These are phyloP conservation scores for Acanthochromis polyacanthus DNA, from an alignment of 2,113 vertebrate species.

Conservation along the genomic window DNA sequence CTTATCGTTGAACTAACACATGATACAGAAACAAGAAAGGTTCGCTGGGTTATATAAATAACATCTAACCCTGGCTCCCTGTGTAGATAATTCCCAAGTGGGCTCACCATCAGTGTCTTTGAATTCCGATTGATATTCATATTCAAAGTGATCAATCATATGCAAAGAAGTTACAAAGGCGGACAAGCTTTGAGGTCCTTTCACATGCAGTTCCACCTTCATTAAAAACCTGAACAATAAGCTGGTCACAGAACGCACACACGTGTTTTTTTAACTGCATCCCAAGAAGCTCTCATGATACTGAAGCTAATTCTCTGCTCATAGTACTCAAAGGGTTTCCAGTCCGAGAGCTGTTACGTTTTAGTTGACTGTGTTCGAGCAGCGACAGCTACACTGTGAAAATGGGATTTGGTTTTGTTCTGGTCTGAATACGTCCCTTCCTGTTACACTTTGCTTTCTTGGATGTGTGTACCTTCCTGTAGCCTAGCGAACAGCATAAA, in stretches of 20 bases:
- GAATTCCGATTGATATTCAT: neutral
- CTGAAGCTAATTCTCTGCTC: neutral
- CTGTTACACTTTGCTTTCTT: slow-evolving; percentile 55
- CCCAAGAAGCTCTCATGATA: slow-evolving; percentile 18
- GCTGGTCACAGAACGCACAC: neutral
- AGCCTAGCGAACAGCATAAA: slow-evolving; percentile 60
- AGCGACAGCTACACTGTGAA: slow-evolving; percentile 1
- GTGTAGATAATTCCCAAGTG: neutral
- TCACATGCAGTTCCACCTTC: neutral
- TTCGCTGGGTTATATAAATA: neutral
- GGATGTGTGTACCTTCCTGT: slow-evolving; percentile 40
- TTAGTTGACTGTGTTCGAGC: neutral
- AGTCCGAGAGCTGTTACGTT: slow-evolving; percentile 9
- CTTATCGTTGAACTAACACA: neutral
- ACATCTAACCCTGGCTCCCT: neutral
- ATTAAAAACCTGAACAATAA: slow-evolving; percentile 18
- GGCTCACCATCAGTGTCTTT: neutral
- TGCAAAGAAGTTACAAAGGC: neutral
- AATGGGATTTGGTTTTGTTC: slow-evolving; percentile 28
- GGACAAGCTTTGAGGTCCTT: neutral
- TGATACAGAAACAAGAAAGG: neutral
- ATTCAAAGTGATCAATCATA: neutral
- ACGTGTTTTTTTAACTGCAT: neutral
- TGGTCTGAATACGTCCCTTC: slow-evolving; percentile 65
- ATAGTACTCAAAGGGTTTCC: neutral